Evolutionary conservation across 2,888 invertebrate genomes (phyloP).

Genomic region (Actias luna): DNA sequence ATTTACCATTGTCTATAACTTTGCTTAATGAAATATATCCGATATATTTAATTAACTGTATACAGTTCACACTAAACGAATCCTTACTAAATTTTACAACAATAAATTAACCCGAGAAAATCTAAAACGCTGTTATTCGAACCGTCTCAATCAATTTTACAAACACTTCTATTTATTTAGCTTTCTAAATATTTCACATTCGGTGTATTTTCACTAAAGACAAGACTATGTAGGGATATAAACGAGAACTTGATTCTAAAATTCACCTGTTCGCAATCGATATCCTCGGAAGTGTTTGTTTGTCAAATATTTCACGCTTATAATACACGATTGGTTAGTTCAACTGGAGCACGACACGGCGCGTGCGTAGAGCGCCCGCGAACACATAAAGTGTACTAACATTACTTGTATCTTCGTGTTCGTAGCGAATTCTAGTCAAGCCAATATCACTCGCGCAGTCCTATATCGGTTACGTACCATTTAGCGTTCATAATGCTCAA

Average conservation of each 20-base stretch:
- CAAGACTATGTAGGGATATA: not conserved
- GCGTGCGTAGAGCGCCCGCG: conserved; percentile 33
- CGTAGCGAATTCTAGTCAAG: not conserved
- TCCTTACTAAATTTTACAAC: too few relatives aligned
- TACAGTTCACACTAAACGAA: too few relatives aligned
- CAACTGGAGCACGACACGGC: conserved; percentile 17
- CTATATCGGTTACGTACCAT: conserved; percentile 1
- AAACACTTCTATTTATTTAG: too few relatives aligned
- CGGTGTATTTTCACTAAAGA: not conserved
- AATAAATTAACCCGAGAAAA: too few relatives aligned
- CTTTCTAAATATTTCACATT: not conserved
- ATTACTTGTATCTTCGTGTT: not conserved
- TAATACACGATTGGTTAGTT: not conserved
- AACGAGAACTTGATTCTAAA: not conserved
- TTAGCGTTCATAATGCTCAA: too few relatives aligned
- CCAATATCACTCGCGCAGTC: not conserved
- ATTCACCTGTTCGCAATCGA: not conserved
- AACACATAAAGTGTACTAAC: conserved; percentile 25
- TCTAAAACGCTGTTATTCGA: too few relatives aligned
- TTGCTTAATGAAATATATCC: too few relatives aligned
- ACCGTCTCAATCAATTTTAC: too few relatives aligned
- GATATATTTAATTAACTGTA: too few relatives aligned
- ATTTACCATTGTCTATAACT: too few relatives aligned
- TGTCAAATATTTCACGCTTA: not conserved
- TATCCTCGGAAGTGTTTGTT: not conserved